These are phyloP conservation scores for Actinia tenebrosa DNA, from an alignment of 64 coral and sea anemone genomes.

Conservation along the genomic window DNA sequence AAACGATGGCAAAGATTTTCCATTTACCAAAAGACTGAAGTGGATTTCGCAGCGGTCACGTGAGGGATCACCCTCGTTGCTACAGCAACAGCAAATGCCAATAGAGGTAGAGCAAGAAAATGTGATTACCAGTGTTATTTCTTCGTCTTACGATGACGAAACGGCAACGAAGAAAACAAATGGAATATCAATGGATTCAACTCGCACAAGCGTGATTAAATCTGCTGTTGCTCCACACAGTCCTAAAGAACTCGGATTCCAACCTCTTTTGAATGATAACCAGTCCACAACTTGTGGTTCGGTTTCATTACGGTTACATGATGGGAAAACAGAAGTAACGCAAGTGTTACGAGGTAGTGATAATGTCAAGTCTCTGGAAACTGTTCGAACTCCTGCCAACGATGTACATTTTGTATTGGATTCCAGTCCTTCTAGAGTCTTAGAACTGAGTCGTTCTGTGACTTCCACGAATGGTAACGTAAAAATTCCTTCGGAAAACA, in stretches of 20 bases:
- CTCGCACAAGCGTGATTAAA: background rate
- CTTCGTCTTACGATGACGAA: background rate
- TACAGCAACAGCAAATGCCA: background rate
- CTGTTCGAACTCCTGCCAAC: background rate
- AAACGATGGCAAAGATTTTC: background rate
- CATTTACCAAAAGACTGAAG: constrained; percentile 13
- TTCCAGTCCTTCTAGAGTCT: background rate
- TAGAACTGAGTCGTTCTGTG: background rate
- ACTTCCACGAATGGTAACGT: background rate
- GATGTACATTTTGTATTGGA: background rate
- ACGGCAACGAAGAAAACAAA: background rate
- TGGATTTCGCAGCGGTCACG: constrained; percentile 20
- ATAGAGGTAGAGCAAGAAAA: background rate
- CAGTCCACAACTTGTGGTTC: background rate
- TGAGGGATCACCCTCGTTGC: constrained; percentile 16
- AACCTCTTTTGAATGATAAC: background rate
- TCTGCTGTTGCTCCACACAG: background rate
- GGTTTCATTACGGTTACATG: background rate
- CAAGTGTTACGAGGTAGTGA: background rate
- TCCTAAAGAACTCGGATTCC: background rate
- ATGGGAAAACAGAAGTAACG: background rate
- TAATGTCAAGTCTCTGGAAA: background rate
- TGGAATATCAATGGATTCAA: background rate
- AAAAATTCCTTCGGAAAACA: background rate
- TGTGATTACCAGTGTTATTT: background rate